These are phyloP conservation scores for Gambusia affinis DNA, from an alignment of 2,113 vertebrate species.

Conservation along the genomic window DNA sequence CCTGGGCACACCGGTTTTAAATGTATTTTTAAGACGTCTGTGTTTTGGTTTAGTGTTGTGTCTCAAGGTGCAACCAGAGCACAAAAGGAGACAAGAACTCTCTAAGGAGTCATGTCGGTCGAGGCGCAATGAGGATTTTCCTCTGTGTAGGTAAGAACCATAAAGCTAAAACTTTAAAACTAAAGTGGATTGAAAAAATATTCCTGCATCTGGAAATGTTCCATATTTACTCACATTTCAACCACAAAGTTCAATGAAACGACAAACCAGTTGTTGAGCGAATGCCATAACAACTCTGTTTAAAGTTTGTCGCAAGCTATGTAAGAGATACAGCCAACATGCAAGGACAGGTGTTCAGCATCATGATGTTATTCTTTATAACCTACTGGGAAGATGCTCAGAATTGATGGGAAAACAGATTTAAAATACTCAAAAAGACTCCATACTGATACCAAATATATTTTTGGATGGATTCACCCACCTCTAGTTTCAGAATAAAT, in stretches of 20 bases:
- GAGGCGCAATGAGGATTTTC: background rate
- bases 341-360: background rate
- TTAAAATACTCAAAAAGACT: background rate
- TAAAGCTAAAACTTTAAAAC: background rate
- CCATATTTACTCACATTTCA: no score
- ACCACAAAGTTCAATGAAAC: no score
- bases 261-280: no score
- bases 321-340: no score
- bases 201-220: no score
- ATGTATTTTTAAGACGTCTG: slow-evolving; percentile 22
- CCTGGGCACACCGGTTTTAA: slow-evolving; percentile 29
- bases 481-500: background rate
- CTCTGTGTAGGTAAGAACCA: no score
- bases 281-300: no score
- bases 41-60: slow-evolving; percentile 29
- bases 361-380: background rate
- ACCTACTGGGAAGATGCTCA: background rate
- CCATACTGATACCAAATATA: no score
- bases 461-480: no score
- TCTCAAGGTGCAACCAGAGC: slow-evolving; percentile 50
- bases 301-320: no score
- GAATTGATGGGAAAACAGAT: background rate
- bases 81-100: slow-evolving; percentile 54
- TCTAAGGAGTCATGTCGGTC: slow-evolving; percentile 7
- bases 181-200: background rate